These are phyloP conservation scores for Deroplatys truncata DNA, from an alignment of 2,888 invertebrate genomes.

Conservation along the genomic window DNA sequence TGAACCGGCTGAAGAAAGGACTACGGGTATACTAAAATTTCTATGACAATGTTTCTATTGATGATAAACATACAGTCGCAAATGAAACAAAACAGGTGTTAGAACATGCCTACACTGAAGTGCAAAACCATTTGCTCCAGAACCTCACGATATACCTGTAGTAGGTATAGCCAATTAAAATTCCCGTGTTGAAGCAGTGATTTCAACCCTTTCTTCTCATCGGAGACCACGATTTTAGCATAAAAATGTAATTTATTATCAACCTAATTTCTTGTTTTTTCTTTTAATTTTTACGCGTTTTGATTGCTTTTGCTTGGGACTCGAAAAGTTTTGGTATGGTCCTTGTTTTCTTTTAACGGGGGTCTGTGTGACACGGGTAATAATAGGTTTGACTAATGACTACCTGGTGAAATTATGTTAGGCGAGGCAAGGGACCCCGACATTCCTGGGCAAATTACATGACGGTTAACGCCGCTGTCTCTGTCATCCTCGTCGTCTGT, in stretches of 20 bases:
- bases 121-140: neutral
- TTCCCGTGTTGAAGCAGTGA: neutral
- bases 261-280: neutral
- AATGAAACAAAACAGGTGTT: too few relatives aligned
- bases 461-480: conserved; percentile 10
- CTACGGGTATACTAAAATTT: too few relatives aligned
- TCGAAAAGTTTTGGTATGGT: neutral
- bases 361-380: conserved; percentile 24
- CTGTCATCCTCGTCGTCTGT: neutral
- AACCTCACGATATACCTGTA: neutral
- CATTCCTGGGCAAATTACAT: conserved; percentile 24
- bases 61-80: too few relatives aligned
- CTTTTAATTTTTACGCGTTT: neutral
- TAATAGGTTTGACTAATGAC: conserved; percentile 30
- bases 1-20: too few relatives aligned
- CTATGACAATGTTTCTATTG: too few relatives aligned
- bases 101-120: too few relatives aligned
- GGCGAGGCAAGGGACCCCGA: conserved; percentile 14
- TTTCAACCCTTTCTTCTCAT: neutral
- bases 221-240: neutral
- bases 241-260: neutral
- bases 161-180: neutral
- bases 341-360: neutral
- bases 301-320: neutral
- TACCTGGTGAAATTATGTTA: conserved; percentile 16